A percentile compares a stretch with the other conserved stretches of the same genome.
Conservation (phyloP, 2,113 vertebrate species). For the Macrotis lagotis region DNA sequence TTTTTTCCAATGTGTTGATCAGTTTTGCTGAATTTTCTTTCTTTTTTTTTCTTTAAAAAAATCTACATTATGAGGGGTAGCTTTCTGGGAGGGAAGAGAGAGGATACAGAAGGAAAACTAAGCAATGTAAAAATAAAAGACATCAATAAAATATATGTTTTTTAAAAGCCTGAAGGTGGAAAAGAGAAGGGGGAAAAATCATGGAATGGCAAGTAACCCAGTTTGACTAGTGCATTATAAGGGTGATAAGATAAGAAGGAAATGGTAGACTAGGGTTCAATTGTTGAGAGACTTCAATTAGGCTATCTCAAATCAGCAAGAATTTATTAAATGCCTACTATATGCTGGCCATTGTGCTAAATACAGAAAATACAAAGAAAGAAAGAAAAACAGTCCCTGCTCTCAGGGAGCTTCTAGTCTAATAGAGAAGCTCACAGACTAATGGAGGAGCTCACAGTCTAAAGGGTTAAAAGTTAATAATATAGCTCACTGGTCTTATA, state of each 20-base stretch:
- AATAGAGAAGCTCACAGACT: neutral
- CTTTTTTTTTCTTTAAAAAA: neutral
- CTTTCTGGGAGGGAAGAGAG: neutral
- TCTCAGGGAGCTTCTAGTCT: neutral
- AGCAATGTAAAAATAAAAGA: neutral
- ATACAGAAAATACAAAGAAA: neutral
- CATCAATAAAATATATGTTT: neutral
- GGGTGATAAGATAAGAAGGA: neutral
- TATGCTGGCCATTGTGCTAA: neutral
- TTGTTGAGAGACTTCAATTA: neutral
- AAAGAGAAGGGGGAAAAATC: neutral
- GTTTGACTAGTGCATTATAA: neutral
- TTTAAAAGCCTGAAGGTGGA: neutral
- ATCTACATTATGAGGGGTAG: neutral
- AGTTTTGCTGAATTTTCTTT: neutral
- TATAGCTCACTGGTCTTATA: neutral
- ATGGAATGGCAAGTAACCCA: neutral
- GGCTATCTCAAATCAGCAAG: neutral
- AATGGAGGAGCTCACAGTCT: neutral
- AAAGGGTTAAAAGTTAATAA: neutral
- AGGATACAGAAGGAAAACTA: neutral
- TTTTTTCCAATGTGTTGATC: neutral
- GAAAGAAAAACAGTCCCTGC: neutral
- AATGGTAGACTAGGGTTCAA: neutral
- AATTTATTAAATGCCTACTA: neutral